Evolutionary conservation across 2,797 vertebrate genomes (phyloP).

Genomic region (Tapera naevia): DNA sequence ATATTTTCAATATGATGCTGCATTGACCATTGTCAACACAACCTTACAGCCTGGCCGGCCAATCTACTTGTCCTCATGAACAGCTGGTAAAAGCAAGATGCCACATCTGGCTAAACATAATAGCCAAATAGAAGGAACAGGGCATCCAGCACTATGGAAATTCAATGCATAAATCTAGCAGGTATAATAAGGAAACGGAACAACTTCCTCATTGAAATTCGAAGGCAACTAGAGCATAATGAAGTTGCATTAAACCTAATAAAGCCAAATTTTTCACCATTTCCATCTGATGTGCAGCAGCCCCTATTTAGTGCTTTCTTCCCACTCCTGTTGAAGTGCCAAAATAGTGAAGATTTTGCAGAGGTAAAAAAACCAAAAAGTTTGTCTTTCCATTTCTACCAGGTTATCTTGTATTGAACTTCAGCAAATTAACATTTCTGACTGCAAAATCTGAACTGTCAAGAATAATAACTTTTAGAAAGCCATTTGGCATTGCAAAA

Average conservation of each 20-base stretch:
- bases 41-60: not conserved
- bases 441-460: not conserved
- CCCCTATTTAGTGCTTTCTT: not conserved
- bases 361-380: not conserved
- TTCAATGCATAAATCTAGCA: not conserved
- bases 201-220: not conserved
- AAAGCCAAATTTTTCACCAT: not conserved
- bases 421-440: not conserved
- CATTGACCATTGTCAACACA: not conserved
- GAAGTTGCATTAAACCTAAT: slow-evolving; percentile 10
- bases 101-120: not conserved
- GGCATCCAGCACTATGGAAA: not conserved
- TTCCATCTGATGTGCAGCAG: not conserved
- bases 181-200: not conserved
- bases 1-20: not conserved
- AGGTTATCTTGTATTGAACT: not conserved
- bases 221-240: slow-evolving; percentile 20
- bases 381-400: not conserved
- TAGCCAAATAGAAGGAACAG: not conserved
- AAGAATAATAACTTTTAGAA: not conserved
- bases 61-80: not conserved
- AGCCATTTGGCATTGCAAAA: not conserved
- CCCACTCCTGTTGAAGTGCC: not conserved
- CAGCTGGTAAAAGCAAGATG: not conserved
- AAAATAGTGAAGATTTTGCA: not conserved